A percentile compares a stretch with the other conserved stretches of the same genome.
These are phyloP conservation scores for Danio jaintianensis DNA, from an alignment of 2,797 vertebrate species.

Conservation along the genomic window DNA sequence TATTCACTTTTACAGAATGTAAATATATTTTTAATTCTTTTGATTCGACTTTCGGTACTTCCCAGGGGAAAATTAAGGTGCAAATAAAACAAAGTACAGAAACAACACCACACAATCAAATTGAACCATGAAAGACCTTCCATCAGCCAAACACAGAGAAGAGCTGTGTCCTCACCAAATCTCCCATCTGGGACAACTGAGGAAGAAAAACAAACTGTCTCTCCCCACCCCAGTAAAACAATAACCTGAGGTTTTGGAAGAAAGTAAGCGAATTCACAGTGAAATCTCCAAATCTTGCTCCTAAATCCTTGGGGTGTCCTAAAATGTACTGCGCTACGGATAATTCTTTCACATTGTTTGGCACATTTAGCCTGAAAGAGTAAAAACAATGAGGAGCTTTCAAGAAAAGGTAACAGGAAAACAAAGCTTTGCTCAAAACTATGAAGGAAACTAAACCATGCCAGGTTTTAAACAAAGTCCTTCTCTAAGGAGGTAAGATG, in stretches of 20 bases:
- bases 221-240: conserved; percentile 54
- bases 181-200: conserved; percentile 41
- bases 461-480: conserved; percentile 29
- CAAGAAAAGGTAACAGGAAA: conserved; percentile 36
- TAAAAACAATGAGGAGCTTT: conserved; percentile 36
- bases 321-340: neutral
- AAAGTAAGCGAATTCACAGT: conserved; percentile 31
- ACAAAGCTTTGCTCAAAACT: conserved; percentile 31
- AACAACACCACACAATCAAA: conserved; percentile 16
- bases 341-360: conserved; percentile 1
- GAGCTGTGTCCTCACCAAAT: conserved; percentile 45
- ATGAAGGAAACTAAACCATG: conserved; percentile 1
- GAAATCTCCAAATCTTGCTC: conserved; percentile 23
- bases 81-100: conserved; percentile 4
- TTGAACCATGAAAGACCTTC: conserved; percentile 5
- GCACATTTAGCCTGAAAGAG: conserved; percentile 22
- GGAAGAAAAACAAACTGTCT: conserved; percentile 54
- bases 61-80: neutral
- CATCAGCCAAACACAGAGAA: conserved; percentile 24
- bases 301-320: conserved; percentile 4
- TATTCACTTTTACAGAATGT: neutral
- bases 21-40: neutral
- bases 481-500: conserved; percentile 10
- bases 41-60: neutral
- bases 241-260: conserved; percentile 50